Evolutionary conservation across 2,113 vertebrate genomes (phyloP).

Genomic region (Bubalus kerabau): DNA sequence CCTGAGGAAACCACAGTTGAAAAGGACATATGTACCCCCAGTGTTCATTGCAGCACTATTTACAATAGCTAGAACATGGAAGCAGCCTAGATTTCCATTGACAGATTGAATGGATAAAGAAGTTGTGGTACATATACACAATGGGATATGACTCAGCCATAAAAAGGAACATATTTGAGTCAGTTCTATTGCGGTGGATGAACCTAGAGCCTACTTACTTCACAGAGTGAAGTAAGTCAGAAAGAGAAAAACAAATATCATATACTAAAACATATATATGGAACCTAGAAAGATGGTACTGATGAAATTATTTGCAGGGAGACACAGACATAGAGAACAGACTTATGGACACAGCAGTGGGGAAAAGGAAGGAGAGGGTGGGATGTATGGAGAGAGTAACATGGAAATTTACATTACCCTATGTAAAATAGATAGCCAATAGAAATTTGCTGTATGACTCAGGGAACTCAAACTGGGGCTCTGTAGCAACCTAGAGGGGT

Average conservation of each 20-base stretch:
- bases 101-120: neutral
- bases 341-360: neutral
- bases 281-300: neutral
- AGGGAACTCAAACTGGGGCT: neutral
- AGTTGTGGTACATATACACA: neutral
- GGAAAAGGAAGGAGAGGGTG: neutral
- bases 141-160: neutral
- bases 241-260: neutral
- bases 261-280: neutral
- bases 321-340: neutral
- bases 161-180: neutral
- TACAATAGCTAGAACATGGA: neutral
- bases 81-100: neutral
- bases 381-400: neutral
- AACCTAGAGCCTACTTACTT: neutral
- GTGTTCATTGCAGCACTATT: neutral
- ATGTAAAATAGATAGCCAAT: neutral
- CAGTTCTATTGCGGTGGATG: neutral
- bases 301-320: neutral
- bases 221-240: neutral
- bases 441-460: neutral
- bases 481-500: neutral
- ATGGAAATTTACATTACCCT: neutral
- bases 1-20: neutral
- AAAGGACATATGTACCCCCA: neutral